Conservation (phyloP, 2,797 vertebrate species). For the Clamator glandarius region DNA sequence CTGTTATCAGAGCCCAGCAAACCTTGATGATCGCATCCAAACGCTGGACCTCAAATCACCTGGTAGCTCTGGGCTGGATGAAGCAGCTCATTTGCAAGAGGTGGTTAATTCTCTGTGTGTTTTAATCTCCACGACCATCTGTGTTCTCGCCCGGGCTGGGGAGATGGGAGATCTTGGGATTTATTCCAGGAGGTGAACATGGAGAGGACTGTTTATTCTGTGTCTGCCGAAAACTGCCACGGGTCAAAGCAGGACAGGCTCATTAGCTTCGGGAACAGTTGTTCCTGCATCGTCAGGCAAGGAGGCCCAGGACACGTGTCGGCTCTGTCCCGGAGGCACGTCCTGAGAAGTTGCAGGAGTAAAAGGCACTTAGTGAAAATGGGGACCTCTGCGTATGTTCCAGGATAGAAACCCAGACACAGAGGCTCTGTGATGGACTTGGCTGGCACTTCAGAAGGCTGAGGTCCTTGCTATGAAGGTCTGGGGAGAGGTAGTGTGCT, state of each 20-base stretch:
- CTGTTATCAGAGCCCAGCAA: neutral
- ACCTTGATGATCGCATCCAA: neutral
- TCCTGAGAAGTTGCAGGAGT: neutral
- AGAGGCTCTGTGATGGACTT: neutral
- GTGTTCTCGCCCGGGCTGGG: conserved; percentile 31
- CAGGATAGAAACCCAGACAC: neutral
- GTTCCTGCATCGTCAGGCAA: neutral
- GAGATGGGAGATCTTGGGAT: conserved; percentile 46
- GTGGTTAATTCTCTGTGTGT: conserved; percentile 56
- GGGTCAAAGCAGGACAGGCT: conserved; percentile 38
- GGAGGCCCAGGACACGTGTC: rapidly evolving
- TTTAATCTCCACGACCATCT: conserved; percentile 70
- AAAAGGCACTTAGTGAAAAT: neutral
- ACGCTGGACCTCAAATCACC: neutral
- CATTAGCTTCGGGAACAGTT: neutral
- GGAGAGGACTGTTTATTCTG: conserved; percentile 31
- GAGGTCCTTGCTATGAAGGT: neutral
- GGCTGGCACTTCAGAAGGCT: neutral
- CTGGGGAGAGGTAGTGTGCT: neutral
- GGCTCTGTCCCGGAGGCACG: neutral
- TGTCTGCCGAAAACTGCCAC: neutral
- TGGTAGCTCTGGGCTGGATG: neutral
- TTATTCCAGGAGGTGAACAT: conserved; percentile 48
- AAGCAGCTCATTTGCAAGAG: conserved; percentile 48
- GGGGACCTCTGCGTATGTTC: neutral